A percentile compares a stretch with the other conserved stretches of the same genome.
Conservation (phyloP, 1,140 invertebrate species). For the Sycobia sp. region DNA sequence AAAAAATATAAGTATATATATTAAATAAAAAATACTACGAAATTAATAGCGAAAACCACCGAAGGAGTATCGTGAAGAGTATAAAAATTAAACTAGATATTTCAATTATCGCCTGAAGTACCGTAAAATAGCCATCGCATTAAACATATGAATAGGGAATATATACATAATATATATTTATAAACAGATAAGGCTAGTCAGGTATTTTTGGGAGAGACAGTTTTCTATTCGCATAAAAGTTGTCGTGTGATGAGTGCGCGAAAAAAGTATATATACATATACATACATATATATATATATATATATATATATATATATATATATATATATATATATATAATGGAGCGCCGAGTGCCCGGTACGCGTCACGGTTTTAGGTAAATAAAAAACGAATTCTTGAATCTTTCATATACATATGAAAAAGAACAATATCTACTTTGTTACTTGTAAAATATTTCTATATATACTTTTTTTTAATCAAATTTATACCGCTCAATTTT, state of each 20-base stretch:
- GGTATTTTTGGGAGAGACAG: constrained; percentile 40
- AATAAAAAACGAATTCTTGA: constrained; percentile 29
- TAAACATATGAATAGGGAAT: constrained; percentile 3
- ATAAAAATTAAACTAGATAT: too few species aligned
- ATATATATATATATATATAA: constrained; percentile 28
- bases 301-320: too few species aligned
- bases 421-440: constrained; percentile 18
- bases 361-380: constrained; percentile 30
- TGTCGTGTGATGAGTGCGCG: constrained; percentile 17
- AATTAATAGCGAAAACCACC: too few species aligned
- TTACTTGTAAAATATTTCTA: constrained; percentile 5
- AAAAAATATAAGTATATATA: too few species aligned
- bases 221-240: constrained; percentile 39
- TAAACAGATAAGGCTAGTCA: constrained; percentile 36
- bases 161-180: constrained; percentile 29
- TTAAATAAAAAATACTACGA: too few species aligned
- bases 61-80: background rate
- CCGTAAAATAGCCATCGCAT: constrained; percentile 6
- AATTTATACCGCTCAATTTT: too few species aligned
- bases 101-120: constrained; percentile 14
- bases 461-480: background rate
- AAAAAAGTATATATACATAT: too few species aligned
- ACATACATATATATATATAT: too few species aligned
- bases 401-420: constrained; percentile 10
- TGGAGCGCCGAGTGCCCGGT: constrained; percentile 26